phyloP scores from a whole-genome alignment of 2,113 vertebrate genomes.

The Lethenteron reissneri region DNA sequence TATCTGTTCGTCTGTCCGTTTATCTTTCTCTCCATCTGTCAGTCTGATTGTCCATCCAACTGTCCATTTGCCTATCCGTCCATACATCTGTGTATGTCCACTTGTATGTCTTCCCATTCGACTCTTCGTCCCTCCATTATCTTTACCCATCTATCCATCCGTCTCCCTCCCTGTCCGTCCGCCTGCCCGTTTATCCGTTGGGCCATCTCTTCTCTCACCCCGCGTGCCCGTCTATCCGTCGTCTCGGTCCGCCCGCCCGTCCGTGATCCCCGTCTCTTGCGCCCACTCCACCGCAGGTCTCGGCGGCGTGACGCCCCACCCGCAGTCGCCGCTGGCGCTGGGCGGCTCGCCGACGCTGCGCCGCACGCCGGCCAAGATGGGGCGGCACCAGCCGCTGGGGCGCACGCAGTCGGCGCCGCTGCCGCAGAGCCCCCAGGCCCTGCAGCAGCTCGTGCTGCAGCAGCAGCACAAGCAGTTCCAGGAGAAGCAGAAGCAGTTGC shows the following conservation, averaged over 20 bases:
- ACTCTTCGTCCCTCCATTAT: background rate
- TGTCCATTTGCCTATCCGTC: background rate
- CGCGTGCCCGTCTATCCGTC: background rate
- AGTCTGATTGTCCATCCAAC: background rate
- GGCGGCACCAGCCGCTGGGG: conserved; percentile 72
- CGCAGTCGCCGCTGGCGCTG: background rate
- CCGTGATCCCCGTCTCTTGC: background rate
- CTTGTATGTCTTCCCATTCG: background rate
- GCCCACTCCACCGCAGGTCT: background rate
- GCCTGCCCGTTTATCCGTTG: background rate
- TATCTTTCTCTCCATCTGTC: too few relatives aligned
- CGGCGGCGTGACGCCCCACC: background rate
- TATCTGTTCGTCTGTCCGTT: too few relatives aligned
- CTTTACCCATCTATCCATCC: background rate
- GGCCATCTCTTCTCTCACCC: background rate
- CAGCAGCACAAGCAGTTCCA: conserved; percentile 98
- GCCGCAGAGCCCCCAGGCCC: conserved; percentile 71
- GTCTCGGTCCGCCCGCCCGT: background rate
- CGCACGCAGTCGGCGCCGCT: conserved; percentile 86
- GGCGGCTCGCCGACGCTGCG: background rate
- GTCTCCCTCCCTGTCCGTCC: background rate
- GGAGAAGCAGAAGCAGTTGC: conserved; percentile 86
- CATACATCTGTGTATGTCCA: background rate
- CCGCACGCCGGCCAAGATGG: conserved; percentile 40
- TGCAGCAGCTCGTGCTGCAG: conserved; percentile 90